These are phyloP conservation scores for Rhagoletis zephyria DNA, from an alignment of 1,140 invertebrate species.

Conservation along the genomic window DNA sequence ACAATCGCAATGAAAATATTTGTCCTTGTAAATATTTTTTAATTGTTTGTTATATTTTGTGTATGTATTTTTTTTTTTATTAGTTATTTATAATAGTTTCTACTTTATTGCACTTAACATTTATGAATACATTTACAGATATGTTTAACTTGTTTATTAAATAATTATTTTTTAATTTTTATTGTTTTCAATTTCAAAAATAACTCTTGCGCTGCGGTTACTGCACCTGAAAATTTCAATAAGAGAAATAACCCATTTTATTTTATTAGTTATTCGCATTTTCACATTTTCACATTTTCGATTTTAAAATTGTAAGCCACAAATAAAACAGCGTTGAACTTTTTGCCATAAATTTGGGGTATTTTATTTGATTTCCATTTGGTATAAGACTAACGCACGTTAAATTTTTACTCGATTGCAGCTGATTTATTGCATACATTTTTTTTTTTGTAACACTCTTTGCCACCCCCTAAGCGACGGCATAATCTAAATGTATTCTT, in stretches of 20 bases:
- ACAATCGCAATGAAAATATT: neutral
- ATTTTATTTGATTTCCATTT: conserved; percentile 21
- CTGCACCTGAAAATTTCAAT: neutral
- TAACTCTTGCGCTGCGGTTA: neutral
- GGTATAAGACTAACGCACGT: neutral
- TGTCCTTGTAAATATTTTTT: neutral
- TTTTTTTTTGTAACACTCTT: neutral
- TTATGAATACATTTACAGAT: conserved; percentile 33
- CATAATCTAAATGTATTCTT: too few species aligned
- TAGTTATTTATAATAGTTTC: neutral
- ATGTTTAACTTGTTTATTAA: neutral
- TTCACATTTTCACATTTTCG: neutral
- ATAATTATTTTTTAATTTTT: neutral
- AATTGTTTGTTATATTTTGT: neutral
- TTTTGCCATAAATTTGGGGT: neutral
- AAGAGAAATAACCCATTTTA: neutral
- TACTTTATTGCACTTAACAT: neutral
- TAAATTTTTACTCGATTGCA: neutral
- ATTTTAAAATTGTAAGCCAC: neutral
- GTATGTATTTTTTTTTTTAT: neutral
- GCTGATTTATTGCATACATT: neutral
- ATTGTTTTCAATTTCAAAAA: neutral
- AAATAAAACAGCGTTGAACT: neutral
- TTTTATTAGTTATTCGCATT: neutral
- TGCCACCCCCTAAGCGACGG: neutral